Base-by-base conservation (phyloP, 2,797 vertebrate genomes). In the Naso thynnoides region DNA sequence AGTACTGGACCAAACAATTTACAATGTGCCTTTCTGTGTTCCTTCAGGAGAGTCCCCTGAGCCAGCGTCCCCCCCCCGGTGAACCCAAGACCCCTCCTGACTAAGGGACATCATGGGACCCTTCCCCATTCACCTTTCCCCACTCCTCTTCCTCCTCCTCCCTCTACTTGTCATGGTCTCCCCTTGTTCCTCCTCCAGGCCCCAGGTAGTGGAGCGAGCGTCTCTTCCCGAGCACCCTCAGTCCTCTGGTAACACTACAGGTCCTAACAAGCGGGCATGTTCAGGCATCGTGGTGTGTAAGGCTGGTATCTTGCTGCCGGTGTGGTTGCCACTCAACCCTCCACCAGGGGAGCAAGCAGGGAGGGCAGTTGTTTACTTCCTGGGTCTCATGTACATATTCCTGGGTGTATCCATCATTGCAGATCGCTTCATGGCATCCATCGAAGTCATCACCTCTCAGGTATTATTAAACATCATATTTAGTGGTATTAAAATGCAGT, bases 391-490 rank as follows among this genome's bases (percentile, higher is more conserved):
- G 85, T 99, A 99, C 92, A 95, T 98, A 86, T 99, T 99, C 87
- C 79, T 99, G 84, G 98, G 98, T 0, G 97, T 99, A 59, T 99
- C 98, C 84, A 96, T 98, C 92, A 96, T 99, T 1, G 97, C 98
- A 0, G 98, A 99, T 84, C 97, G 98, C 85, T 99, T 99, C 94
- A 99, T 99, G 98, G 95, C 96, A 0, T 96, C 98, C 82, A 99
- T 99, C 19, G 98, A 99, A 91, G 97, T 98, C 69, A 99, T 99
- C 92, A 99, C 97, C 0, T 98, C 97, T 29, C 97, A 98, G 92
- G 98, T 98, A 94, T 39, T 31, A n/a, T 38, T 53, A 0, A 59
- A 0, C 49, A 39, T 48, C 15, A 18, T 31, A 31, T 6, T 80
- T 16, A 8, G 33, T 16, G 26, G 26, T 24, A 48, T 11, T 36